These are phyloP conservation scores for Hippocampus mohnikei DNA, from an alignment of 2,113 vertebrate genomes.

Conservation along the genomic window DNA sequence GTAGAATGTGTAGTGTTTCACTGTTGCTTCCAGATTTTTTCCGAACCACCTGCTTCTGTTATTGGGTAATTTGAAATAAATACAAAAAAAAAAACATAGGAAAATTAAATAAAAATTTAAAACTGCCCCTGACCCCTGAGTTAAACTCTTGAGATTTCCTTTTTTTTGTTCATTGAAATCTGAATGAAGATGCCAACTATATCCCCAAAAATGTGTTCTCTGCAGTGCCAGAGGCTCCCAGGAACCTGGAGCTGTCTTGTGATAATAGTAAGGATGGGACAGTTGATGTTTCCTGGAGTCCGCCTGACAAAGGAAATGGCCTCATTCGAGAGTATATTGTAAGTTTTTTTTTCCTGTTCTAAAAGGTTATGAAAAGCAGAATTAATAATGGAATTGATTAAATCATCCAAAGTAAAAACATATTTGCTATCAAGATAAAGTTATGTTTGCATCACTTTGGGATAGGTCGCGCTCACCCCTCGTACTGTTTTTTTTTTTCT, in stretches of 20 bases:
- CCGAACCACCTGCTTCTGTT: background rate
- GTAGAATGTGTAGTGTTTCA: background rate
- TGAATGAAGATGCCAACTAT: background rate
- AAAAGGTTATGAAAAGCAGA: background rate
- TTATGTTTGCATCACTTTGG: background rate
- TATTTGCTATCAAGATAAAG: background rate
- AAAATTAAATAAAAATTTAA: background rate
- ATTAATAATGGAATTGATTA: background rate
- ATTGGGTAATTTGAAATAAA: background rate
- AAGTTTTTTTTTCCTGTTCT: constrained; percentile 56
- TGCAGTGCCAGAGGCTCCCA: constrained; percentile 87
- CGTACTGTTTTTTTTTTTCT: no score
- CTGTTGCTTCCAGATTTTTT: background rate
- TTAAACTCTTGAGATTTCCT: background rate
- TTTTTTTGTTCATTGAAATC: background rate
- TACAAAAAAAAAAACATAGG: background rate
- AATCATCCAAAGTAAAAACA: background rate
- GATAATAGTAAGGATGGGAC: constrained; percentile 78
- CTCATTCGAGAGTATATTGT: constrained; percentile 92
- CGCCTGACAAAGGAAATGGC: constrained; percentile 80
- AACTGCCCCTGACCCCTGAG: background rate
- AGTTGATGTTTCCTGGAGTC: constrained; percentile 78
- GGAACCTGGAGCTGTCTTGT: constrained; percentile 81
- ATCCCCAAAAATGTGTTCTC: background rate
- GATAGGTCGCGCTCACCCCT: no score